These are phyloP conservation scores for Zeugodacus cucurbitae DNA, from an alignment of 1,140 invertebrate species.

Conservation along the genomic window DNA sequence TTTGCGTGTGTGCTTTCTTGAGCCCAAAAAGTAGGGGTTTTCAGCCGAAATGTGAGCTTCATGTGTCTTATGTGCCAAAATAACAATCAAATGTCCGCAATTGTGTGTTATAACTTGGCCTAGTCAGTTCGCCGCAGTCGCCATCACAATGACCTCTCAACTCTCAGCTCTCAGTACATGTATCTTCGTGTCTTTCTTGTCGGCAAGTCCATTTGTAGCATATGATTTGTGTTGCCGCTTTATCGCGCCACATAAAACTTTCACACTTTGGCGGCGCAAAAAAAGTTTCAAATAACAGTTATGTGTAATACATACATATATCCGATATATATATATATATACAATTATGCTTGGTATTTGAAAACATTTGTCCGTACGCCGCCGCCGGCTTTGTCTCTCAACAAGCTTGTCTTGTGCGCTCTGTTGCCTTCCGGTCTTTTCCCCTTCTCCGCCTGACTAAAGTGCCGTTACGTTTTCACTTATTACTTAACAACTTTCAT, in stretches of 20 bases:
- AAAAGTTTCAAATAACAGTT: not conserved
- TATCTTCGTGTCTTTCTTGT: not conserved
- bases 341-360: not conserved
- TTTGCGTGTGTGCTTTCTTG: not conserved
- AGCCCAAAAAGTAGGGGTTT: not conserved
- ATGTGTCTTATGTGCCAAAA: not conserved
- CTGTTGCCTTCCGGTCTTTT: slow-evolving; percentile 2
- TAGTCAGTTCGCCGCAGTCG: not conserved
- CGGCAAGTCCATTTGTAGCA: not conserved
- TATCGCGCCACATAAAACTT: slow-evolving; percentile 24
- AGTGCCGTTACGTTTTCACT: not conserved
- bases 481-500: slow-evolving; percentile 19
- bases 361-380: not conserved
- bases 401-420: not conserved
- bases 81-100: not conserved
- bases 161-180: not conserved
- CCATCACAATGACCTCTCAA: slow-evolving; percentile 8
- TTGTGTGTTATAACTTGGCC: not conserved
- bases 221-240: slow-evolving; percentile 32
- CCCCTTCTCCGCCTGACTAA: not conserved
- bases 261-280: slow-evolving; percentile 1
- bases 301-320: not conserved
- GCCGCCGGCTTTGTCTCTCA: not conserved
- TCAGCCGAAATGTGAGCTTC: not conserved
- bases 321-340: not conserved